Conservation (phyloP, 2,888 invertebrate genomes). For the Sericinus montela region DNA sequence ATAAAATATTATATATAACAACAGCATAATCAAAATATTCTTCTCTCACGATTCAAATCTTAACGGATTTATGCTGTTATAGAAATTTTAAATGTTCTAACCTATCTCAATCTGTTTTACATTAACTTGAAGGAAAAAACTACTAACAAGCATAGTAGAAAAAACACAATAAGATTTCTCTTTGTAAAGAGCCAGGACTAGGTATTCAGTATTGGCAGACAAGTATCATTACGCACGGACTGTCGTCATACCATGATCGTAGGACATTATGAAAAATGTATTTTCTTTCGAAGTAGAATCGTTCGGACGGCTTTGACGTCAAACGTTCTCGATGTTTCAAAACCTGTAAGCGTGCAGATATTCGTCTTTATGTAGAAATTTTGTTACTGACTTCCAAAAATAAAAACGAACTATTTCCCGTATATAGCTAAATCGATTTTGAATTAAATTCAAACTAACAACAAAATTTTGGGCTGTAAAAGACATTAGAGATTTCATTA, state of each 20-base stretch:
- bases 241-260: slow-evolving; percentile 33
- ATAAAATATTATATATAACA: no score
- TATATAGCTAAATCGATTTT: no score
- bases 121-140: not conserved
- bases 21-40: no score
- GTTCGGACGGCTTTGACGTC: slow-evolving; percentile 45
- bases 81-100: not conserved
- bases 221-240: slow-evolving; percentile 35
- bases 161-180: slow-evolving; percentile 5
- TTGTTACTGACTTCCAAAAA: no score
- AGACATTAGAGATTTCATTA: no score
- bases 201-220: slow-evolving; percentile 26
- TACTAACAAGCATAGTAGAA: not conserved
- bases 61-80: no score
- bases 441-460: no score
- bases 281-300: slow-evolving; percentile 46
- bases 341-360: slow-evolving; percentile 19
- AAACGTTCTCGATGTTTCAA: slow-evolving; percentile 33
- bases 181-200: not conserved
- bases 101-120: not conserved
- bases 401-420: no score
- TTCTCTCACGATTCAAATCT: no score
- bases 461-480: no score
- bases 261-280: slow-evolving; percentile 48
- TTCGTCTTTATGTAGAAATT: no score